Evolutionary conservation across 2,797 vertebrate species (phyloP).

Genomic region (Okamejei kenojei): DNA sequence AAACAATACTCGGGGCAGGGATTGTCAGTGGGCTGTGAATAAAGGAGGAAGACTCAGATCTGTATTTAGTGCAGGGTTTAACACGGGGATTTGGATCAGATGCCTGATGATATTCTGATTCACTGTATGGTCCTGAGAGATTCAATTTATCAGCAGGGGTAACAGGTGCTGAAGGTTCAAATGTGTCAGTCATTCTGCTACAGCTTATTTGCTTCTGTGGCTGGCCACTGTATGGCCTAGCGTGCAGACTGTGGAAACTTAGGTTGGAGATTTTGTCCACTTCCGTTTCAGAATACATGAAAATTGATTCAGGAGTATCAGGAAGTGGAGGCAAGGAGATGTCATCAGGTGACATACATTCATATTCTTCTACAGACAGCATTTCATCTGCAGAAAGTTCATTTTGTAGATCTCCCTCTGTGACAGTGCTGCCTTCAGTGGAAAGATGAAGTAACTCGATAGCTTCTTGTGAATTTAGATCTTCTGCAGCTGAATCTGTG

Average conservation of each 20-base stretch:
- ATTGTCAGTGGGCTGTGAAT: conserved; percentile 52
- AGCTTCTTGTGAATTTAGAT: conserved; percentile 49
- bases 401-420: conserved; percentile 54
- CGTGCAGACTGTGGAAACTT: conserved; percentile 59
- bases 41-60: conserved; percentile 58
- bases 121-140: conserved; percentile 52
- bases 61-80: conserved; percentile 50
- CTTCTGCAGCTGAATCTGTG: conserved; percentile 49
- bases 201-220: conserved; percentile 49
- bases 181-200: conserved; percentile 43
- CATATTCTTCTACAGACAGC: conserved; percentile 73
- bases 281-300: conserved; percentile 69
- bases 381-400: conserved; percentile 63
- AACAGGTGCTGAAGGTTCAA: conserved; percentile 49
- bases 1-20: conserved; percentile 52
- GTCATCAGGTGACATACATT: conserved; percentile 80
- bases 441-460: conserved; percentile 46
- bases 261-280: conserved; percentile 62
- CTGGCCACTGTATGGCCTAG: conserved; percentile 57
- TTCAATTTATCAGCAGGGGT: conserved; percentile 49
- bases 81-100: conserved; percentile 50
- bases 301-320: conserved; percentile 74
- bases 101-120: conserved; percentile 50
- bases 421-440: conserved; percentile 46
- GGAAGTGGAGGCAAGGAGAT: conserved; percentile 82